Conservation (phyloP, 2,113 vertebrate genomes). For the Eleginops maclovinus region DNA sequence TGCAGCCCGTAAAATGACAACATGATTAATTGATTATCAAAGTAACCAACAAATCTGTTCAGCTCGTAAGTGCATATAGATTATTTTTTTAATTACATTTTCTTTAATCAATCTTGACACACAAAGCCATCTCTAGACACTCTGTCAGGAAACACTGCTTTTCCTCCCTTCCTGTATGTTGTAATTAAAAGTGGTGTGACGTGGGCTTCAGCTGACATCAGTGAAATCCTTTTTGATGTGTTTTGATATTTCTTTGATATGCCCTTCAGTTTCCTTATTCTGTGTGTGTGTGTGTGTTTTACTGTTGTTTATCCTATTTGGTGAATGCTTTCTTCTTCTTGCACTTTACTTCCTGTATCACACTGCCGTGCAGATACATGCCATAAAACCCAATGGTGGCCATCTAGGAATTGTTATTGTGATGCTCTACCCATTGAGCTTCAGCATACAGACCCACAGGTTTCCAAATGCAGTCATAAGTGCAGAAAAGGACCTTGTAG, state of each 20-base stretch:
- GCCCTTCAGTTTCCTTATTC: background rate
- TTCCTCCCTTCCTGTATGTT: background rate
- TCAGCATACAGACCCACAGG: slow-evolving; percentile 18
- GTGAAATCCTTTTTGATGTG: background rate
- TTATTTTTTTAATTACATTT: slow-evolving; percentile 5
- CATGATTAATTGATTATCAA: slow-evolving; percentile 6
- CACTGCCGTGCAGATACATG: slow-evolving; percentile 9
- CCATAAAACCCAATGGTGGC: background rate
- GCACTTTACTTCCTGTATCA: background rate
- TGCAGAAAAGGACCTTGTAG: slow-evolving; percentile 56
- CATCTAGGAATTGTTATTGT: slow-evolving; percentile 32
- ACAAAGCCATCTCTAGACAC: background rate
- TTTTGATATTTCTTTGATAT: background rate
- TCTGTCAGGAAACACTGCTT: background rate
- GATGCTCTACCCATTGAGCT: slow-evolving; percentile 9
- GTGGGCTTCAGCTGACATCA: background rate
- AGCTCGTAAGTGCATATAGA: background rate
- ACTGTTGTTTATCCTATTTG: background rate
- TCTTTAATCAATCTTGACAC: background rate
- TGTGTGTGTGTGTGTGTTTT: background rate
- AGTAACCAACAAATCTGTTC: background rate
- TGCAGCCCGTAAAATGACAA: background rate
- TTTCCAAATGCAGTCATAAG: slow-evolving; percentile 29
- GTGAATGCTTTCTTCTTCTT: background rate
- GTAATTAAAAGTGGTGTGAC: background rate